These are phyloP conservation scores for Pagrus major DNA, from an alignment of 2,113 vertebrate species.

Conservation along the genomic window DNA sequence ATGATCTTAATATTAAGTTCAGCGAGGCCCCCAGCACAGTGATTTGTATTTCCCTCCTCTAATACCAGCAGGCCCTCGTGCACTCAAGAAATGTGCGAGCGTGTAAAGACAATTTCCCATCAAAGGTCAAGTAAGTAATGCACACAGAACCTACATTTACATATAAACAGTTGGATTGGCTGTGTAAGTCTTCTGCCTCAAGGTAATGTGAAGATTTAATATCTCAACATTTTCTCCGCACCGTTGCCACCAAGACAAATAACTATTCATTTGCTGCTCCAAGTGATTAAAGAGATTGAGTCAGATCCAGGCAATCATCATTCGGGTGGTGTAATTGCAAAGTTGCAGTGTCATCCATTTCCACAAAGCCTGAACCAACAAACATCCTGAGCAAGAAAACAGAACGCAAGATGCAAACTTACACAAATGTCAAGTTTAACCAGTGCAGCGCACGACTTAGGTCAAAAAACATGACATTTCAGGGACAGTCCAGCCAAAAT, in stretches of 20 bases:
- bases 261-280: neutral
- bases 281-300: neutral
- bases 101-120: neutral
- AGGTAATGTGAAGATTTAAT: neutral
- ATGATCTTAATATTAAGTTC: too few relatives aligned
- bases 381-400: conserved; percentile 23
- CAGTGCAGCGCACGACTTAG: neutral
- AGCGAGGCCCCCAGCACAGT: too few relatives aligned
- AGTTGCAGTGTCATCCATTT: conserved; percentile 23
- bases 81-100: neutral
- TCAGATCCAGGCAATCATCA: conserved; percentile 8
- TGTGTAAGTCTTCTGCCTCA: neutral
- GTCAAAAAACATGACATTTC: neutral
- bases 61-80: neutral
- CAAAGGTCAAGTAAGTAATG: neutral
- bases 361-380: neutral
- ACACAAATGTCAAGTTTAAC: too few relatives aligned
- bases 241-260: neutral
- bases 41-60: neutral
- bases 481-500: neutral
- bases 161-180: neutral
- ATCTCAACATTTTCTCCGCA: neutral
- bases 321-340: conserved; percentile 36
- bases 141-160: neutral
- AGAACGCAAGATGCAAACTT: neutral